Conservation (phyloP, 2,797 vertebrate genomes). For the Scyliorhinus canicula region DNA sequence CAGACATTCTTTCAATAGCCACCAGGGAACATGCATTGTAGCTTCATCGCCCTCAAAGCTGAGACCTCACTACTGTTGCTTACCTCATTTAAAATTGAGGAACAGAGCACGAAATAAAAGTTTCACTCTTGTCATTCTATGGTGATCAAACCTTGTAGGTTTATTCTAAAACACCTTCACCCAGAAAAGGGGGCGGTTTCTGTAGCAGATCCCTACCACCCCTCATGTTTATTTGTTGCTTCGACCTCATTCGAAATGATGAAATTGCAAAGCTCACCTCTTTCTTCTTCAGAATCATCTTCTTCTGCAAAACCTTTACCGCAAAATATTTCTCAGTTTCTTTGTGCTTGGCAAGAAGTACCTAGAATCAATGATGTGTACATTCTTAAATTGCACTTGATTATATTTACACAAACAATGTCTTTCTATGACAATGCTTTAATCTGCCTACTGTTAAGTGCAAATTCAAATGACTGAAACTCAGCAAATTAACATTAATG, state of each 20-base stretch:
- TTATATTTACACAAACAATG: no score
- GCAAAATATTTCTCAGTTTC: conserved; percentile 64
- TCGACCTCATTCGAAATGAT: neutral
- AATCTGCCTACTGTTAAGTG: neutral
- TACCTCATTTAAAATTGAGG: neutral
- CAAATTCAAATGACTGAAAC: neutral
- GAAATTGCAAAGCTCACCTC: conserved; percentile 52
- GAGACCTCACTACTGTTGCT: neutral
- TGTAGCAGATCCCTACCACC: neutral
- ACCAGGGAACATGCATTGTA: neutral
- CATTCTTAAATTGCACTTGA: neutral
- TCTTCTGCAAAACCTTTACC: conserved; percentile 73
- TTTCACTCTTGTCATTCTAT: no score
- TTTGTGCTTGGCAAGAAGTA: conserved; percentile 67
- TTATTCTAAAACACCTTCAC: neutral
- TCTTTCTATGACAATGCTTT: neutral
- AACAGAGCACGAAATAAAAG: neutral
- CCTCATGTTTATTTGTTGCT: neutral
- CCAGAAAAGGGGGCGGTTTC: neutral
- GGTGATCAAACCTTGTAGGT: neutral
- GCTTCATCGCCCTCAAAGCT: neutral
- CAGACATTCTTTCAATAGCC: neutral
- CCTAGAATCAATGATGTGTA: conserved; percentile 49
- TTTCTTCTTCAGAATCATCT: conserved; percentile 72
- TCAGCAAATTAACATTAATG: neutral